Evolutionary conservation across 2,113 vertebrate species (phyloP).

Genomic region (Engystomops pustulosus): DNA sequence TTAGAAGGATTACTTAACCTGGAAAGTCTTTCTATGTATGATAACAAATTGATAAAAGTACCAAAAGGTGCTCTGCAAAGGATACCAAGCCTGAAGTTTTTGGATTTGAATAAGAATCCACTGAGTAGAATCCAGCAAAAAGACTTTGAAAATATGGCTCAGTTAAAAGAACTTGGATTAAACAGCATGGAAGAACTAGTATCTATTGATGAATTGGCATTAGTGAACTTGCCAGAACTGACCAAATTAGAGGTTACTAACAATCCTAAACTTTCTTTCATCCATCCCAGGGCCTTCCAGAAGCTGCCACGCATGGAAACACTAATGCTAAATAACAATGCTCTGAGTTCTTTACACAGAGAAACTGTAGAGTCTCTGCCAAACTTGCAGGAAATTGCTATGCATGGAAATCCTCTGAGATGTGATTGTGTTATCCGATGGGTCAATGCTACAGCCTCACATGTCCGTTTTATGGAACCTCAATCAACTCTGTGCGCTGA

Average conservation of each 20-base stretch:
- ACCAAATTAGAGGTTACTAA: conserved; percentile 96
- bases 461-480: conserved; percentile 91
- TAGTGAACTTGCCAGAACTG: conserved; percentile 91
- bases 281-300: conserved; percentile 91
- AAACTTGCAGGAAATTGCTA: conserved; percentile 91
- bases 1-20: conserved; percentile 84
- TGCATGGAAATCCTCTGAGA: conserved; percentile 94
- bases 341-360: conserved; percentile 90
- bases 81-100: conserved; percentile 88
- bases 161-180: conserved; percentile 91
- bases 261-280: conserved; percentile 92
- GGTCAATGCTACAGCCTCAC: conserved; percentile 79
- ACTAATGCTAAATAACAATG: conserved; percentile 97
- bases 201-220: conserved; percentile 86
- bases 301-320: conserved; percentile 89
- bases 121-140: conserved; percentile 84
- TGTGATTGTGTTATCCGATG: conserved; percentile 96
- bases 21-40: conserved; percentile 92
- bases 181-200: conserved; percentile 94
- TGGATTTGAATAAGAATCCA: conserved; percentile 91
- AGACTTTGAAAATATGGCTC: conserved; percentile 88
- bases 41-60: conserved; percentile 82
- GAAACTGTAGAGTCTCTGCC: conserved; percentile 87
- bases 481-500: conserved; percentile 92
- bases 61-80: conserved; percentile 82